Percentiles rank a stretch among this genome's conserved stretches.
phyloP scores from a whole-genome alignment of 2,888 invertebrate genomes.

The Eupithecia subumbrata region DNA sequence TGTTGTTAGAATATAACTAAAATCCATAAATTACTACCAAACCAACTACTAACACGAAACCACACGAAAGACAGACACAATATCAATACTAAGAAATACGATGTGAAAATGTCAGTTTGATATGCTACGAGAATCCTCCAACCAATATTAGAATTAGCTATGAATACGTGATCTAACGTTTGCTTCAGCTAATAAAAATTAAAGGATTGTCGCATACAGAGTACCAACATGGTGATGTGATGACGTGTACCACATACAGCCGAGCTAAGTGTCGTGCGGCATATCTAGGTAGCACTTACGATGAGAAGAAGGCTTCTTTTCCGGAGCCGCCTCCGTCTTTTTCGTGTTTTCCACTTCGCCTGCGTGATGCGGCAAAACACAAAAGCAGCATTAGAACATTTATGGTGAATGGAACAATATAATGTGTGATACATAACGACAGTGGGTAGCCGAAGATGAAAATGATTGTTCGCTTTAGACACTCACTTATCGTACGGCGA shows the following conservation, averaged over 20 bases:
- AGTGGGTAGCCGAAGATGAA: constrained; percentile 24
- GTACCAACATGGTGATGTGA: constrained; percentile 39
- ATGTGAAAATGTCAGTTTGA: constrained; percentile 40
- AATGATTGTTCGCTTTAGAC: constrained; percentile 40
- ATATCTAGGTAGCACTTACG: constrained; percentile 79
- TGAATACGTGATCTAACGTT: neutral
- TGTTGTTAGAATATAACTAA: constrained; percentile 23
- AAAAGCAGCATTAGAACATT: constrained; percentile 83
- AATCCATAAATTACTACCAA: constrained; percentile 36
- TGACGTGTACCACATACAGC: constrained; percentile 40
- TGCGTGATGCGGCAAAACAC: constrained; percentile 78
- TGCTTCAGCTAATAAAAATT: constrained; percentile 8
- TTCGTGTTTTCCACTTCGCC: constrained; percentile 83
- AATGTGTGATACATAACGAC: constrained; percentile 49
- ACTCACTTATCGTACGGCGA: constrained; percentile 82
- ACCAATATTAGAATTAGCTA: constrained; percentile 20
- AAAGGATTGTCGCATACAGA: constrained; percentile 52
- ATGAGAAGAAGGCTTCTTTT: constrained; percentile 80
- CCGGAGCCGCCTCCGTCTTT: constrained; percentile 80
- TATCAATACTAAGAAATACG: constrained; percentile 44
- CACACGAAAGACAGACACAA: constrained; percentile 39
- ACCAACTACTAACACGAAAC: constrained; percentile 49
- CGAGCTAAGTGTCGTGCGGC: constrained; percentile 63
- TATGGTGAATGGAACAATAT: constrained; percentile 54
- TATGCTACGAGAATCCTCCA: constrained; percentile 54